Evolutionary conservation across 2,797 vertebrate genomes (phyloP).

Genomic region (Alectoris magna): DNA sequence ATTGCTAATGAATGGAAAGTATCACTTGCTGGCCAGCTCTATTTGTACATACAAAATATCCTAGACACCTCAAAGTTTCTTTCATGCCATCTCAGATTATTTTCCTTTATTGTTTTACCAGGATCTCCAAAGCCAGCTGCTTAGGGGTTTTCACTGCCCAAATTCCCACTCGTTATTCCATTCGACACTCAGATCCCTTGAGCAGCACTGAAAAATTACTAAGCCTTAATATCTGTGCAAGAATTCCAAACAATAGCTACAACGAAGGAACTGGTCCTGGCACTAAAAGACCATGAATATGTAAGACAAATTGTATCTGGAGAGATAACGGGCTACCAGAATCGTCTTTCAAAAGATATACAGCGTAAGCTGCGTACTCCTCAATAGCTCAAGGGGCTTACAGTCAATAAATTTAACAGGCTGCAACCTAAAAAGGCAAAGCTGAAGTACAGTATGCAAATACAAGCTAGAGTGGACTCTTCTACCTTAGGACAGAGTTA

Average conservation of each 20-base stretch:
- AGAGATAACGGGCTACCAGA: slow-evolving; percentile 52
- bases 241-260: slow-evolving; percentile 59
- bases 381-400: slow-evolving; percentile 69
- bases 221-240: slow-evolving; percentile 43
- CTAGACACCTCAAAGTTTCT: neutral
- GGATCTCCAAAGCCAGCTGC: slow-evolving; percentile 31
- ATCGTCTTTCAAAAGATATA: slow-evolving; percentile 72
- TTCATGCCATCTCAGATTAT: slow-evolving; percentile 10
- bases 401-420: slow-evolving; percentile 78
- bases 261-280: slow-evolving; percentile 32
- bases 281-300: slow-evolving; percentile 50
- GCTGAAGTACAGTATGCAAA: slow-evolving; percentile 69
- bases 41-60: neutral
- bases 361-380: slow-evolving; percentile 35
- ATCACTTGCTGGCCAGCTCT: neutral
- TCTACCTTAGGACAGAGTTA: slow-evolving; percentile 71
- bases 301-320: slow-evolving; percentile 55
- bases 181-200: slow-evolving; percentile 56
- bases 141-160: slow-evolving; percentile 27
- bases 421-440: slow-evolving; percentile 60
- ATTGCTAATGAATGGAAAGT: slow-evolving; percentile 17
- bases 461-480: slow-evolving; percentile 52
- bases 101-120: neutral
- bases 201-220: slow-evolving; percentile 53
- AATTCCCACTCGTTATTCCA: slow-evolving; percentile 50